A percentile compares a stretch with the other conserved stretches of the same genome.
Evolutionary conservation across 2,888 invertebrate species (phyloP).

Genomic region (Nasonia oneida): DNA sequence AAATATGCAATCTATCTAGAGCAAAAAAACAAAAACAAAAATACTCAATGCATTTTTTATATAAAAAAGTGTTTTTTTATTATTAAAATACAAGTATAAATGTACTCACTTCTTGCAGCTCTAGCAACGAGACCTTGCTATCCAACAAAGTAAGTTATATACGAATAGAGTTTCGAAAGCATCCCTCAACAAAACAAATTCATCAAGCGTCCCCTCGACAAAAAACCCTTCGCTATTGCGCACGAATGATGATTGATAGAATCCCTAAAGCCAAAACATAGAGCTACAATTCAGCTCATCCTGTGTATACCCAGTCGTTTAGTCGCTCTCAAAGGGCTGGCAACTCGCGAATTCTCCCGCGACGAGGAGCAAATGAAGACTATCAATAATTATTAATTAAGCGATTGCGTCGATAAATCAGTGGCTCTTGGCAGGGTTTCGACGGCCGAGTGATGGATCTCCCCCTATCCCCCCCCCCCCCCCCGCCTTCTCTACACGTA

Average conservation of each 20-base stretch:
- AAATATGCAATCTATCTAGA: too few species aligned
- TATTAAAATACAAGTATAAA: too few species aligned
- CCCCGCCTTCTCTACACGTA: neutral
- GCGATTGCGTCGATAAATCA: constrained; percentile 48
- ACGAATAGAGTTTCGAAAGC: neutral
- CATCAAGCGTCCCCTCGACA: neutral
- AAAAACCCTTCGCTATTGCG: neutral
- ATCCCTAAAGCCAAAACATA: neutral
- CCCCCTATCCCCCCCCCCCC: too few species aligned
- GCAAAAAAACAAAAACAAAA: too few species aligned
- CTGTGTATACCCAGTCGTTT: neutral
- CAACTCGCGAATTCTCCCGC: neutral
- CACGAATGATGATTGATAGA: constrained; percentile 7
- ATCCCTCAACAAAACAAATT: neutral
- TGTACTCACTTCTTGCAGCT: too few species aligned
- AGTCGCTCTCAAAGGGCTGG: neutral
- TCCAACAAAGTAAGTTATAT: neutral
- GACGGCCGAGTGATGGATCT: constrained; percentile 26
- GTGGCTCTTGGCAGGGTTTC: constrained; percentile 11
- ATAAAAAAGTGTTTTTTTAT: too few species aligned
- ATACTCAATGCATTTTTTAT: too few species aligned
- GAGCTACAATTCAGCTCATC: neutral
- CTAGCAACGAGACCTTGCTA: too few species aligned
- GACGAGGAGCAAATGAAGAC: constrained; percentile 20
- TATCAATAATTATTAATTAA: constrained; percentile 57